Evolutionary conservation across 2,797 vertebrate genomes (phyloP), one percentile per base, ranked within the genome.

Genomic region (Thunnus albacares): DNA sequence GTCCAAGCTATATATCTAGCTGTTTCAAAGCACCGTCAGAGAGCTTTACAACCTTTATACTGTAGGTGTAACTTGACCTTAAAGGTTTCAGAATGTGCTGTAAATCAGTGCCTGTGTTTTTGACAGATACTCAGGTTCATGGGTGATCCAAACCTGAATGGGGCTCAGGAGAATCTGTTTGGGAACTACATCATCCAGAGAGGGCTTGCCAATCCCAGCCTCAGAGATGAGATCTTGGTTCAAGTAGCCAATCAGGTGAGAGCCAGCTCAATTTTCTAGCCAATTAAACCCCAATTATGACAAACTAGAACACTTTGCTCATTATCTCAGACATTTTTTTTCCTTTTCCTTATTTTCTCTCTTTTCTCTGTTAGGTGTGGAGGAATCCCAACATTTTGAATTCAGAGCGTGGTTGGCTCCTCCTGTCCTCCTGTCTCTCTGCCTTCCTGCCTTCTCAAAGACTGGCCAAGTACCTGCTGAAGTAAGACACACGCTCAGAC

Each of bases 151-250:
- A 93, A 96, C 73, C 93, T 99, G 81, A 96, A 96, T 0, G 97
- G 97, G 3, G 77, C 85, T 17, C 97, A 96, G 89, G 98, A 99
- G 94, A 96, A 94, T 66, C 84, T 98, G 52, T 97, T 99, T 1
- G 98, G 98, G 64, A 99, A 97, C 94, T 99, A 98, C 92, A 96
- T 99, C n/a, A 96, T 98, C 83, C 97, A 99, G 80, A 96, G 95
- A 83, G 97, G 97, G 47, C 96, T 99, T 62, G 90, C 95, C 0
- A 94, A 68, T n/a, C 94, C 96, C 0, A 94, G 92, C 68, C 95
- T 99, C 68, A 93, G 97, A 80, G 97, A 99, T 0, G 98, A 99
- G 95, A 97, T 99, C 87, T 90, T 99, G 81, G 95, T 90, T 24
- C 97, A 99, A 90, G 93, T 98, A 4, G 95, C 96, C 93, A 99